Conservation (phyloP, 2,797 vertebrate genomes). For the Decapterus maruadsi region DNA sequence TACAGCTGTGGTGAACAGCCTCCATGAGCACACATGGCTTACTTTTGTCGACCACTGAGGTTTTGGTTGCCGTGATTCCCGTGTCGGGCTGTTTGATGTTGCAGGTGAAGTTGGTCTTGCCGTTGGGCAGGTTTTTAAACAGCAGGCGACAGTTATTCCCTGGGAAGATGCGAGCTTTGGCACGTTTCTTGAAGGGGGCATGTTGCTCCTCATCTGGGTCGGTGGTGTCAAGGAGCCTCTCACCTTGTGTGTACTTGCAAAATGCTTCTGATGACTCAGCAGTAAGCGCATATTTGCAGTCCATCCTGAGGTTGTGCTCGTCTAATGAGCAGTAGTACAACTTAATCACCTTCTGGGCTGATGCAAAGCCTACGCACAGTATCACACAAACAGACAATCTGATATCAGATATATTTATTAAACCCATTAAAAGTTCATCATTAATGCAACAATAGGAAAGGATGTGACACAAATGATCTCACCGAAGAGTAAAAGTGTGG, state of each 20-base stretch:
- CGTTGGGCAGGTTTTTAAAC: conserved; percentile 65
- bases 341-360: conserved; percentile 74
- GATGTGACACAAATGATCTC: conserved; percentile 44
- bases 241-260: conserved; percentile 76
- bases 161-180: conserved; percentile 56
- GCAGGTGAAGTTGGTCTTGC: conserved; percentile 79
- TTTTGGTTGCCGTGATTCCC: conserved; percentile 1
- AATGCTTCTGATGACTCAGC: conserved; percentile 49
- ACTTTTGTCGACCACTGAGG: conserved; percentile 80
- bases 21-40: conserved; percentile 37
- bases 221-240: conserved; percentile 74
- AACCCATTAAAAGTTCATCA: not conserved
- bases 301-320: conserved; percentile 75
- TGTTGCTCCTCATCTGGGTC: conserved; percentile 61
- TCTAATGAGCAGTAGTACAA: conserved; percentile 74
- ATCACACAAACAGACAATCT: conserved; percentile 19
- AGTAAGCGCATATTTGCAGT: conserved; percentile 73
- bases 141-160: conserved; percentile 73
- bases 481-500: conserved; percentile 80
- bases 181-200: conserved; percentile 68
- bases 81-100: conserved; percentile 63
- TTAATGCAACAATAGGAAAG: not conserved
- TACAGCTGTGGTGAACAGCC: conserved; percentile 15
- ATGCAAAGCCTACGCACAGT: conserved; percentile 72
- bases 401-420: not conserved